These are phyloP conservation scores for Theocolax elegans DNA, from an alignment of 1,140 invertebrate genomes.

Conservation along the genomic window DNA sequence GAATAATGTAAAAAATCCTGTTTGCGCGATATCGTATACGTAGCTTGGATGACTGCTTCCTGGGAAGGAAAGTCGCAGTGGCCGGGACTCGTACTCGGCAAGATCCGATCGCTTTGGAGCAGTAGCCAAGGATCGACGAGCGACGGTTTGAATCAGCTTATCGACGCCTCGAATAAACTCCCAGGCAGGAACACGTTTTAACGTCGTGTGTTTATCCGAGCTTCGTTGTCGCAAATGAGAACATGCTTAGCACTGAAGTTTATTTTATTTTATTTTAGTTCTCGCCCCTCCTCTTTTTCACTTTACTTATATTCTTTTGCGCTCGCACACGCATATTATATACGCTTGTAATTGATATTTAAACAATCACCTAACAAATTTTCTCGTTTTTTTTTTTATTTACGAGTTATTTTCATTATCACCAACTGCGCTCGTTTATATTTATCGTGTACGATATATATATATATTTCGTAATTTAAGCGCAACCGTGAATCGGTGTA, in stretches of 20 bases:
- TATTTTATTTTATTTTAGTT: not conserved
- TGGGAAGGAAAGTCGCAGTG: constrained; percentile 72
- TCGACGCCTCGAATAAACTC: constrained; percentile 60
- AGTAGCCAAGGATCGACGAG: constrained; percentile 76
- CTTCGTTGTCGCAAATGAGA: not conserved
- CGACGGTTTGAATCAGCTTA: constrained; percentile 81
- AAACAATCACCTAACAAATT: too few species aligned
- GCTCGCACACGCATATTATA: too few species aligned
- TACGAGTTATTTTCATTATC: too few species aligned
- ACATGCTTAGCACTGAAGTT: constrained; percentile 16
- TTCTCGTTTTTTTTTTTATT: too few species aligned
- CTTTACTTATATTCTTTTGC: too few species aligned
- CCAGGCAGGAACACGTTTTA: constrained; percentile 55
- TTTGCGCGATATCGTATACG: constrained; percentile 28
- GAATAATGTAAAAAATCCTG: constrained; percentile 33
- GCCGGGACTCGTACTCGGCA: constrained; percentile 83
- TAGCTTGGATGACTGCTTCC: constrained; percentile 69
- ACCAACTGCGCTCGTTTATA: too few species aligned
- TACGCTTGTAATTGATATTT: too few species aligned
- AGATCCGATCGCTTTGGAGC: constrained; percentile 87
- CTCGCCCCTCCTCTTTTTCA: not conserved
- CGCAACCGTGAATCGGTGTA: too few species aligned
- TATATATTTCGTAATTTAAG: too few species aligned
- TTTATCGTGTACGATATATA: too few species aligned
- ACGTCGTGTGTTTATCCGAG: not conserved